A percentile compares a stretch with the other conserved stretches of the same genome.
These are phyloP conservation scores for Oreochromis tanganicae DNA, from an alignment of 2,113 vertebrate genomes.

Conservation along the genomic window DNA sequence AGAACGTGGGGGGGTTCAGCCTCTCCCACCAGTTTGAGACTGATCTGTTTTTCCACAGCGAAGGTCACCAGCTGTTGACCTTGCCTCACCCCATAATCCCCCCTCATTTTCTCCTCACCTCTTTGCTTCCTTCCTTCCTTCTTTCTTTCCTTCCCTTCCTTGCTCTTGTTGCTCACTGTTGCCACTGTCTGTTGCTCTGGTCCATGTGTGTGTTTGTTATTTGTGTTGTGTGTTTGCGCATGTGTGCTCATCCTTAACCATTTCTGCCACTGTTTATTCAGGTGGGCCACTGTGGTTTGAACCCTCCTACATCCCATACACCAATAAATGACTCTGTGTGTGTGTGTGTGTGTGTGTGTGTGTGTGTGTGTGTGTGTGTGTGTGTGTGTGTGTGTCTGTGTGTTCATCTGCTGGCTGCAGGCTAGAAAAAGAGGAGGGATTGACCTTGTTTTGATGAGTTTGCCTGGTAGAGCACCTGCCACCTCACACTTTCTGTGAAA, in stretches of 20 bases:
- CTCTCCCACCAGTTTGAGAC: conserved; percentile 62
- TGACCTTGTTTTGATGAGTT: conserved; percentile 58
- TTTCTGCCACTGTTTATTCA: conserved; percentile 76
- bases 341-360: conserved; percentile 12
- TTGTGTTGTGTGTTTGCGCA: conserved; percentile 33
- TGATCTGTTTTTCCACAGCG: conserved; percentile 68
- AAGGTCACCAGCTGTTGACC: conserved; percentile 77
- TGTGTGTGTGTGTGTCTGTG: background rate
- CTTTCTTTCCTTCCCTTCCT: background rate
- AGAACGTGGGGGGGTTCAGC: conserved; percentile 41
- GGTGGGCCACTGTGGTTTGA: conserved; percentile 65
- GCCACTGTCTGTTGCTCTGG: conserved; percentile 51
- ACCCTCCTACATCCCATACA: conserved; percentile 23
- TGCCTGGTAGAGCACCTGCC: conserved; percentile 50
- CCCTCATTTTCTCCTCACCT: background rate
- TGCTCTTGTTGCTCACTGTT: conserved; percentile 40
- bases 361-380: background rate
- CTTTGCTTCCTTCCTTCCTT: background rate
- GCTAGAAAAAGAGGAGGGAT: conserved; percentile 20
- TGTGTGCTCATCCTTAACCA: conserved; percentile 61
- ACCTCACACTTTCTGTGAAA: background rate
- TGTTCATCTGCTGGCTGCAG: conserved; percentile 22
- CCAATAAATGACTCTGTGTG: conserved; percentile 3
- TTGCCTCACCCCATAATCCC: conserved; percentile 36
- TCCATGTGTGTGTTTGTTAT: conserved; percentile 24